Evolutionary conservation across 2,113 vertebrate genomes (phyloP).

Genomic region (Dasypus novemcinctus): DNA sequence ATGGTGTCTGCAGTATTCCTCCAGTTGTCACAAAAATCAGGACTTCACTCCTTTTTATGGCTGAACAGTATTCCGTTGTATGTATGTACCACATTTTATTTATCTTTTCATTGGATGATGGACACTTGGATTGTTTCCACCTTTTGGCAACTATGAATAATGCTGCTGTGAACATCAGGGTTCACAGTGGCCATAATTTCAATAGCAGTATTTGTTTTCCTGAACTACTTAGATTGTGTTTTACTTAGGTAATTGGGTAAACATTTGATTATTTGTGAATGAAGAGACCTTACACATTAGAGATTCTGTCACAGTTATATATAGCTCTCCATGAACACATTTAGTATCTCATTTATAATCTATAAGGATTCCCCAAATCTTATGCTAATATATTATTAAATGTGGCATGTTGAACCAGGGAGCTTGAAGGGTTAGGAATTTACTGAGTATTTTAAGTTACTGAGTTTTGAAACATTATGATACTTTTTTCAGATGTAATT

Average conservation of each 20-base stretch:
- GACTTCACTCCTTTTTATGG: too few relatives aligned
- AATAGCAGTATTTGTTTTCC: constrained; percentile 11
- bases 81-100: too few relatives aligned
- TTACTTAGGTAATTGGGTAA: not conserved
- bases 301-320: constrained; percentile 34
- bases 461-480: not conserved
- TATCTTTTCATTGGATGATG: too few relatives aligned
- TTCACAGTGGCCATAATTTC: not conserved
- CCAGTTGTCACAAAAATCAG: too few relatives aligned
- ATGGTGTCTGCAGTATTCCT: too few relatives aligned
- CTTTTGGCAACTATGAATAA: too few relatives aligned
- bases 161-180: too few relatives aligned
- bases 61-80: too few relatives aligned
- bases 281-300: not conserved
- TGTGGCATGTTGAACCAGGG: not conserved
- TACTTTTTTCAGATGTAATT: not conserved
- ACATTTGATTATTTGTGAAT: constrained; percentile 41
- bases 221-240: not conserved
- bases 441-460: not conserved
- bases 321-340: not conserved
- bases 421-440: not conserved
- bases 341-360: not conserved
- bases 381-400: not conserved
- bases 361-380: not conserved
- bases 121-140: too few relatives aligned